These are phyloP conservation scores for Nanorana parkeri DNA, from an alignment of 2,113 vertebrate species.

Conservation along the genomic window DNA sequence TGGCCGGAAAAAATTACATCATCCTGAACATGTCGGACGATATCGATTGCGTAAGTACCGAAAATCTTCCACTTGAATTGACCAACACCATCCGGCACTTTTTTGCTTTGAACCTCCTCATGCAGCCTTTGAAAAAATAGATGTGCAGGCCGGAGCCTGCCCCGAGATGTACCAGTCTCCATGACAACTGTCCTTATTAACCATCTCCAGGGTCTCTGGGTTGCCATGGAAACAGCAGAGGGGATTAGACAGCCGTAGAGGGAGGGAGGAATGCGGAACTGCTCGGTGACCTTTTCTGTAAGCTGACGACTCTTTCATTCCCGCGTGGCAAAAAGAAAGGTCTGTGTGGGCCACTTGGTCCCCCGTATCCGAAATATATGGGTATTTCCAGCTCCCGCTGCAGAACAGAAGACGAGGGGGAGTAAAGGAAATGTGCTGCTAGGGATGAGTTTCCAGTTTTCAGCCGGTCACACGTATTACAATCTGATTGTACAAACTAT, in stretches of 20 bases:
- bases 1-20: constrained; percentile 86
- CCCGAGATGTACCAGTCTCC: constrained; percentile 63
- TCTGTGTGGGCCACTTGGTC: too few relatives aligned
- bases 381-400: too few relatives aligned
- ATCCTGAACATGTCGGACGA: constrained; percentile 92
- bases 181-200: constrained; percentile 71
- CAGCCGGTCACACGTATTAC: too few relatives aligned
- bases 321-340: neutral
- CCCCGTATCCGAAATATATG: too few relatives aligned
- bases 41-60: constrained; percentile 89
- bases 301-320: constrained; percentile 8
- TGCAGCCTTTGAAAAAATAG: too few relatives aligned
- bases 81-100: too few relatives aligned
- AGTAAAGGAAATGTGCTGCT: too few relatives aligned
- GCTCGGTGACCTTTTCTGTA: constrained; percentile 22
- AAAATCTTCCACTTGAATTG: too few relatives aligned
- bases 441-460: too few relatives aligned
- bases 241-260: constrained; percentile 65
- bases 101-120: neutral
- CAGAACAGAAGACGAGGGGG: too few relatives aligned
- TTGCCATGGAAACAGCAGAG: constrained; percentile 69
- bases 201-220: constrained; percentile 68
- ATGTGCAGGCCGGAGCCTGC: constrained; percentile 58
- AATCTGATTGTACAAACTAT: neutral
- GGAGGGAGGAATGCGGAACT: constrained; percentile 31